Conservation (phyloP, 2,113 vertebrate genomes). For the Nyctereutes procyonoides region DNA sequence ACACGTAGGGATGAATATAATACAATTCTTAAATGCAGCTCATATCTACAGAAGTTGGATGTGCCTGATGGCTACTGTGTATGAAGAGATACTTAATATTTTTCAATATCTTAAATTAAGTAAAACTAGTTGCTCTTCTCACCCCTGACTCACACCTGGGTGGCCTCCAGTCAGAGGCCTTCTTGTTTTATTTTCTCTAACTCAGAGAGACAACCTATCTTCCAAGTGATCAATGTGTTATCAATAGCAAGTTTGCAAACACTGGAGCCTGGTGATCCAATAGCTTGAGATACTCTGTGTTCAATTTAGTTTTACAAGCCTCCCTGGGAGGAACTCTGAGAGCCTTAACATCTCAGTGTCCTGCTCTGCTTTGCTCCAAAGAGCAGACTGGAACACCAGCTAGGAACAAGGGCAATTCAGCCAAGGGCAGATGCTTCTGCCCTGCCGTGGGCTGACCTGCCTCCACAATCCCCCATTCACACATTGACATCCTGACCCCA, state of each 20-base stretch:
- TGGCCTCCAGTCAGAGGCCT: not conserved
- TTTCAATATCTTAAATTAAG: not conserved
- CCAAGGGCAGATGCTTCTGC: not conserved
- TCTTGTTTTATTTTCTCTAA: not conserved
- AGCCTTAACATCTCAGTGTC: not conserved
- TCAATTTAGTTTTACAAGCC: not conserved
- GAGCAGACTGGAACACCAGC: not conserved
- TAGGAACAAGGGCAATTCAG: fast-evolving
- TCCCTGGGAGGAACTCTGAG: not conserved
- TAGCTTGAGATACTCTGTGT: not conserved
- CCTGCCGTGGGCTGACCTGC: not conserved
- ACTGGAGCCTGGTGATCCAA: not conserved
- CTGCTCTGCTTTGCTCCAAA: not conserved
- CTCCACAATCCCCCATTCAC: not conserved
- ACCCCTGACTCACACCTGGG: not conserved
- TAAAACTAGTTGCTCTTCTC: not conserved
- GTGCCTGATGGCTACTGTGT: not conserved
- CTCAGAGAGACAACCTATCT: not conserved
- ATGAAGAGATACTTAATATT: too few relatives aligned
- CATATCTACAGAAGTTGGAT: not conserved
- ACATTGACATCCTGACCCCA: not conserved
- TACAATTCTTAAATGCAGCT: not conserved
- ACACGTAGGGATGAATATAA: not conserved
- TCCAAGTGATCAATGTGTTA: not conserved
- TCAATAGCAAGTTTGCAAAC: not conserved